A percentile compares a stretch with the other conserved stretches of the same genome.
Evolutionary conservation across 2,113 vertebrate species (phyloP).

Genomic region (Oreochromis niloticus): DNA sequence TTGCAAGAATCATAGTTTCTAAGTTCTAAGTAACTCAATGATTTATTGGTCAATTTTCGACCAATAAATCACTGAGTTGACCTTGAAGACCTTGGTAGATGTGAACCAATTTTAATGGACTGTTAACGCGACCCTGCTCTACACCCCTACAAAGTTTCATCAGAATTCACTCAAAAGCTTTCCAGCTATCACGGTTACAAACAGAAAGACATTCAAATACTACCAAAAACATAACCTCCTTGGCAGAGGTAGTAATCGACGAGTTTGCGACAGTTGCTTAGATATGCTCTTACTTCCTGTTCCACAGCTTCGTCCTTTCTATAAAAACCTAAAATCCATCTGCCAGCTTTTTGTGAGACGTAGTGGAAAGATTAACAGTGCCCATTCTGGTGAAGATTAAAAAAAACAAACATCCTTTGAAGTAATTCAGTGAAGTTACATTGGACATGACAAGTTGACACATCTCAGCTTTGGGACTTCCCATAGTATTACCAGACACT

Average conservation of each 20-base stretch:
- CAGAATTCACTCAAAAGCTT: background rate
- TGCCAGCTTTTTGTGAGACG: background rate
- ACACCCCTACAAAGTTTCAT: background rate
- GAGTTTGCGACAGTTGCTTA: background rate
- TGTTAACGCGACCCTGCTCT: accelerated
- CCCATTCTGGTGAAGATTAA: background rate
- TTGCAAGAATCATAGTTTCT: background rate
- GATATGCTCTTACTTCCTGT: background rate
- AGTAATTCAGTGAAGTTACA: background rate
- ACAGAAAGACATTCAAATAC: accelerated
- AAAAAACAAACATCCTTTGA: background rate
- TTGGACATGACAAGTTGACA: background rate
- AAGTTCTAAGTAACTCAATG: background rate
- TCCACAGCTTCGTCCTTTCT: background rate
- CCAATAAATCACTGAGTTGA: background rate
- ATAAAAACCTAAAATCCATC: background rate
- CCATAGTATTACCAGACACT: background rate
- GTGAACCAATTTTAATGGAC: background rate
- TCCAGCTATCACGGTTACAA: background rate
- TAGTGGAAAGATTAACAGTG: background rate
- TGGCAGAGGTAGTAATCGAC: background rate
- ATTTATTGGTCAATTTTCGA: background rate
- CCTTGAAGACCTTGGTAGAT: background rate
- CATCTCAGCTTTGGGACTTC: background rate
- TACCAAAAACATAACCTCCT: background rate